Evolutionary conservation across 2,888 invertebrate species (phyloP).

Genomic region (Latrodectus elegans): DNA sequence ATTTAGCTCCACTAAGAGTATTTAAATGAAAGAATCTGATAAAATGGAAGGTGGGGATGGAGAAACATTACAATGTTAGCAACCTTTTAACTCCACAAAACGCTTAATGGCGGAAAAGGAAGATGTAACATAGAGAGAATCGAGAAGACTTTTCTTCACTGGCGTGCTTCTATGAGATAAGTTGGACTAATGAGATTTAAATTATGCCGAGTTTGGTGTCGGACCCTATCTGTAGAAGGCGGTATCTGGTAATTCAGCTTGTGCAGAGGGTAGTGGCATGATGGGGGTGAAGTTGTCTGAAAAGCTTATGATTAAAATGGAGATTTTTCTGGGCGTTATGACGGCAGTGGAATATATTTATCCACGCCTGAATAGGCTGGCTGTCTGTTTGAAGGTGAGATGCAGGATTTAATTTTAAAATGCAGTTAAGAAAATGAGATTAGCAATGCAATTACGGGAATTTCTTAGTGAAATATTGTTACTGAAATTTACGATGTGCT

Average conservation of each 20-base stretch:
- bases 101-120: background rate
- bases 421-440: no score
- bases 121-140: background rate
- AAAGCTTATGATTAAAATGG: conserved; percentile 57
- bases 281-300: conserved; percentile 14
- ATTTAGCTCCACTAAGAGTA: no score
- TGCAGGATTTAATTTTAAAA: no score
- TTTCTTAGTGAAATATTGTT: no score
- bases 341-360: conserved; percentile 33
- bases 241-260: conserved; percentile 15
- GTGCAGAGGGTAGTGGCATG: background rate
- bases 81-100: background rate
- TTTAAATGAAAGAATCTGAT: no score
- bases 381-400: no score
- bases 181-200: conserved; percentile 52
- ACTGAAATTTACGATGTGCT: no score
- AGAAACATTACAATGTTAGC: conserved; percentile 23
- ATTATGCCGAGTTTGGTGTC: conserved; percentile 35
- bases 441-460: no score
- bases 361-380: background rate
- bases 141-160: conserved; percentile 28
- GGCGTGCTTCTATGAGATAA: conserved; percentile 32
- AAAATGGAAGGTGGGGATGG: no score
- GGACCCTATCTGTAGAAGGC: conserved; percentile 8
- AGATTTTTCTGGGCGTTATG: conserved; percentile 41